A percentile compares a stretch with the other conserved stretches of the same genome.
Conservation (phyloP, 2,888 invertebrate genomes). For the Pherbina coryleti region DNA sequence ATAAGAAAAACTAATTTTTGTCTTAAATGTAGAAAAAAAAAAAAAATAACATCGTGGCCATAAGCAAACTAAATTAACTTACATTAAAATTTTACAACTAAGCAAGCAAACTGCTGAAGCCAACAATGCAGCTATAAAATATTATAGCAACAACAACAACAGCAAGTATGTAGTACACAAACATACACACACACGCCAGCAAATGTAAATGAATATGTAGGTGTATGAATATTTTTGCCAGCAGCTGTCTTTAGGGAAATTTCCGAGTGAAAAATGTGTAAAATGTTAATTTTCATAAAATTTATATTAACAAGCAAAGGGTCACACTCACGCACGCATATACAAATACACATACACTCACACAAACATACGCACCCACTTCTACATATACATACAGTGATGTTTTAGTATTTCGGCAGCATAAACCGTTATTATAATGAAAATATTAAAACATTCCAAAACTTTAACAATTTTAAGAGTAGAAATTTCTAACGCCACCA, state of each 20-base stretch:
- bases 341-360: neutral
- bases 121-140: too few relatives aligned
- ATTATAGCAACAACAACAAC: conserved; percentile 25
- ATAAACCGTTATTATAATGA: too few relatives aligned
- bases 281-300: conserved; percentile 6
- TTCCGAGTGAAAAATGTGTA: neutral
- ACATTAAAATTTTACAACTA: too few relatives aligned
- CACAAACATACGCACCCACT: neutral
- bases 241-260: conserved; percentile 1
- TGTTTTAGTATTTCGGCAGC: neutral
- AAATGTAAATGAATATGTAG: neutral
- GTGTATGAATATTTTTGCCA: neutral
- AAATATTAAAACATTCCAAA: too few relatives aligned
- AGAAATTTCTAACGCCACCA: neutral
- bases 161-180: neutral
- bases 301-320: neutral
- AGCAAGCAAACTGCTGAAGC: too few relatives aligned
- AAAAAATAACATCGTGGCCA: too few relatives aligned
- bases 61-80: too few relatives aligned
- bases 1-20: too few relatives aligned
- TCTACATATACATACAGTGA: neutral
- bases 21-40: too few relatives aligned
- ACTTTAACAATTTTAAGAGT: too few relatives aligned
- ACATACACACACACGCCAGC: neutral
- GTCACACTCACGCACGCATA: neutral